Base-by-base conservation (phyloP, 1,140 invertebrate genomes). In the Brachionus rubens region DNA sequence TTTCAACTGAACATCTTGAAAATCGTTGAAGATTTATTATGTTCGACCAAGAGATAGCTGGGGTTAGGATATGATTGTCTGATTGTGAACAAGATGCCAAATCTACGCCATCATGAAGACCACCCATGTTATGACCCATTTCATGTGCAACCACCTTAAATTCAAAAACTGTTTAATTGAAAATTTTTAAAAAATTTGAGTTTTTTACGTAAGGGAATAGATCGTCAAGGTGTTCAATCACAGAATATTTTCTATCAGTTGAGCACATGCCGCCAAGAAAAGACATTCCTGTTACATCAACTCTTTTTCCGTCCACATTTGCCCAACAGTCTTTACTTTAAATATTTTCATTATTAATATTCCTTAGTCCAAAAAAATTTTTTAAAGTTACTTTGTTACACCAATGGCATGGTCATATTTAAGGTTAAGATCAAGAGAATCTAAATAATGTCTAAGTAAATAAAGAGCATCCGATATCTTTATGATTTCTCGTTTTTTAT, bases 121-220 rank as follows among this genome's bases (percentile, higher is more conserved):
- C 52, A 5, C 52, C 52, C 24, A 54, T 28, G 33, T 54, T 54
- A 54, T 54, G 52, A 33, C 52, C 52, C n/a, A 54, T 54, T n/a
- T 54, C 52, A 54, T 54, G 52, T 12, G 52, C 52, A 54, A 54
- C 33, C 33, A 54, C 33, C 52, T 54, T 28, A 28, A 14, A 10
- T 54, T 54, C n/a, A n/a, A n/a, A n/a, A n/a, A n/a, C n/a, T n/a
- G n/a, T n/a, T n/a, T n/a, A n/a, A n/a, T n/a, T n/a, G n/a, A 28
- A 3, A 48, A 54, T n/a, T n/a, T n/a, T 24, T 26, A 24, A 52
- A 3, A 26, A 28, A 7, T 26, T 54, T 54, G 16, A 24, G 0
- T 3, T 24, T 26, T 21, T 30, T 30, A 26, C 33, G 3, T 7
- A 1, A 21, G 10, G 14, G 28, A 52, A 50, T 10, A 21, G 12